Conservation (phyloP, 1,140 invertebrate species). For the Laupala kohalensis region DNA sequence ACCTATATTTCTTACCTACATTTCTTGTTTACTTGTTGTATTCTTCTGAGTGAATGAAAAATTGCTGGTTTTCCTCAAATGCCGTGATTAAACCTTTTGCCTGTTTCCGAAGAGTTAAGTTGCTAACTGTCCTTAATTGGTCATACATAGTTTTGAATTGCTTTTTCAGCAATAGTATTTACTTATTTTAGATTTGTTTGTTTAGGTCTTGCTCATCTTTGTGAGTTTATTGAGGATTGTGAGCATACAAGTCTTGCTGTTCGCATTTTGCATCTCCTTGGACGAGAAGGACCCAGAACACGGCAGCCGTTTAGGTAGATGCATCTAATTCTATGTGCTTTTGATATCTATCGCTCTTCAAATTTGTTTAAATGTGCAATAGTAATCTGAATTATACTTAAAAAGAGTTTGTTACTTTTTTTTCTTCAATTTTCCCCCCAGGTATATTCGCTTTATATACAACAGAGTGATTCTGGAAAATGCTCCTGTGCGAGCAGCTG, state of each 20-base stretch:
- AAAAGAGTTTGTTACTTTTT: background rate
- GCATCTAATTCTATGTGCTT: background rate
- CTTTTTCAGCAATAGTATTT: too few species aligned
- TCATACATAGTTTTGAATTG: too few species aligned
- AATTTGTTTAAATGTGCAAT: too few species aligned
- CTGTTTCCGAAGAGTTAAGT: too few species aligned
- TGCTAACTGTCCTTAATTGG: too few species aligned
- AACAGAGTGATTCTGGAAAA: conserved; percentile 96
- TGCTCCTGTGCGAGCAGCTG: conserved; percentile 85
- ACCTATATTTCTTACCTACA: too few species aligned
- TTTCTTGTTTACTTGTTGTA: too few species aligned
- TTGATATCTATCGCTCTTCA: too few species aligned
- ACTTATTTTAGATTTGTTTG: background rate
- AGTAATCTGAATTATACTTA: too few species aligned
- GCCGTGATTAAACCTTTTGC: too few species aligned
- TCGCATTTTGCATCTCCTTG: conserved; percentile 89
- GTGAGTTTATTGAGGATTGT: conserved; percentile 99
- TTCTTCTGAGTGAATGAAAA: too few species aligned
- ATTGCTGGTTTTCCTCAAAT: too few species aligned
- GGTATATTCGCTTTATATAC: conserved; percentile 97
- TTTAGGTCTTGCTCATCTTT: conserved; percentile 85
- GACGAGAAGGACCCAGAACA: conserved; percentile 90
- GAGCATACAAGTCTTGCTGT: conserved; percentile 96
- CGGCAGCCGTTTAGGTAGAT: conserved; percentile 70
- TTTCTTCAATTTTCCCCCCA: conserved; percentile 10